Evolutionary conservation across 2,797 vertebrate species (phyloP).

Genomic region (Amblyopsis hoosieri): DNA sequence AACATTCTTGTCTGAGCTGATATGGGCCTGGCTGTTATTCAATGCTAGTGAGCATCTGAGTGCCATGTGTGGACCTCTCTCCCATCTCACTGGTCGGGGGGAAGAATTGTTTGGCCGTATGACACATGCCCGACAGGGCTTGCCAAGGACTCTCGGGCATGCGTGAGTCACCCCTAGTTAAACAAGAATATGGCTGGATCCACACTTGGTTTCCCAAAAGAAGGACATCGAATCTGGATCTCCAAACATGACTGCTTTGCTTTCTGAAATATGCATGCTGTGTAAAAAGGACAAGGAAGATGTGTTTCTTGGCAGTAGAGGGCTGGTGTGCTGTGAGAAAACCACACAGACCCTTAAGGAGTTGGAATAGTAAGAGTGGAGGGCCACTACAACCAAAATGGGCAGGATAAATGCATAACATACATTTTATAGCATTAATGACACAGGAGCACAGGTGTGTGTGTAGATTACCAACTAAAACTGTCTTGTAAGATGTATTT

Average conservation of each 20-base stretch:
- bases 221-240: constrained; percentile 34
- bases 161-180: constrained; percentile 52
- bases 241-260: constrained; percentile 38
- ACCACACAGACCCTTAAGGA: constrained; percentile 4
- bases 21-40: constrained; percentile 34
- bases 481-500: not conserved
- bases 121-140: constrained; percentile 49
- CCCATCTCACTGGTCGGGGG: constrained; percentile 17
- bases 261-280: constrained; percentile 28
- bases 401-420: not conserved
- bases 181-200: constrained; percentile 53
- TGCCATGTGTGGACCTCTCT: constrained; percentile 57
- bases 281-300: constrained; percentile 23
- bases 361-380: constrained; percentile 2
- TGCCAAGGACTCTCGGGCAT: constrained; percentile 47
- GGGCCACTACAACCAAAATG: constrained; percentile 11
- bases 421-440: too few relatives aligned
- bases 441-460: too few relatives aligned
- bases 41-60: constrained; percentile 59
- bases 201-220: constrained; percentile 27
- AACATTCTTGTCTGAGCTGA: constrained; percentile 39
- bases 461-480: not conserved
- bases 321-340: constrained; percentile 7
- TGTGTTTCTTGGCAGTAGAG: constrained; percentile 22
- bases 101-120: constrained; percentile 41